phyloP scores from a whole-genome alignment of 92 coral and sea anemone species.

The Metridium senile region DNA sequence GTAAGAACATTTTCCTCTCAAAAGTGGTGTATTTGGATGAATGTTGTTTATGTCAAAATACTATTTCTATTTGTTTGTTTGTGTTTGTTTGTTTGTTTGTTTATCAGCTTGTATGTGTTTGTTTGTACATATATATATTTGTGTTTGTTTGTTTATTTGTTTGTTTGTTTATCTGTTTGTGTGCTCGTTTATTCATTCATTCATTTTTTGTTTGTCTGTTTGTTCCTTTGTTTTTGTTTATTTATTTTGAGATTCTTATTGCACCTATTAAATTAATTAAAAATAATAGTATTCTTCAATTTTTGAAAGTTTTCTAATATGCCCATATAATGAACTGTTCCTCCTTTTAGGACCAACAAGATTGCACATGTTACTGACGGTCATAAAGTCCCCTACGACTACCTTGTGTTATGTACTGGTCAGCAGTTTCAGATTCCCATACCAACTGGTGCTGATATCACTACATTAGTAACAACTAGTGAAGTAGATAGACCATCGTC shows the following conservation, averaged over 20 bases:
- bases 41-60: background rate
- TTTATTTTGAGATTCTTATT: no score
- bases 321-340: no score
- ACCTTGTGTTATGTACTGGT: slow-evolving; percentile 91
- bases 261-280: no score
- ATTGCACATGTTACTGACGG: slow-evolving; percentile 69
- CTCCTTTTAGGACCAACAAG: slow-evolving; percentile 81
- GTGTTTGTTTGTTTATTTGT: no score
- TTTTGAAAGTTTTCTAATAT: no score
- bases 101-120: no score
- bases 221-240: no score
- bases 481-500: slow-evolving; percentile 74
- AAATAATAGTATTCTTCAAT: no score
- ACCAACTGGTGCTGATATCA: slow-evolving; percentile 94
- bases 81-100: slow-evolving; percentile 11
- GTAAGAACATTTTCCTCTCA: slow-evolving; percentile 29
- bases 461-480: slow-evolving; percentile 94
- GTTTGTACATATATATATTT: no score
- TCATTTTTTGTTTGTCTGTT: no score
- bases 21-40: background rate
- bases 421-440: slow-evolving; percentile 91
- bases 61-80: background rate
- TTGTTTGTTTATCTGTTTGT: no score
- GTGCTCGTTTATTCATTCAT: no score
- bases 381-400: slow-evolving; percentile 85